phyloP scores from a whole-genome alignment of 64 coral and sea anemone genomes.

The Cladopsammia gracilis region DNA sequence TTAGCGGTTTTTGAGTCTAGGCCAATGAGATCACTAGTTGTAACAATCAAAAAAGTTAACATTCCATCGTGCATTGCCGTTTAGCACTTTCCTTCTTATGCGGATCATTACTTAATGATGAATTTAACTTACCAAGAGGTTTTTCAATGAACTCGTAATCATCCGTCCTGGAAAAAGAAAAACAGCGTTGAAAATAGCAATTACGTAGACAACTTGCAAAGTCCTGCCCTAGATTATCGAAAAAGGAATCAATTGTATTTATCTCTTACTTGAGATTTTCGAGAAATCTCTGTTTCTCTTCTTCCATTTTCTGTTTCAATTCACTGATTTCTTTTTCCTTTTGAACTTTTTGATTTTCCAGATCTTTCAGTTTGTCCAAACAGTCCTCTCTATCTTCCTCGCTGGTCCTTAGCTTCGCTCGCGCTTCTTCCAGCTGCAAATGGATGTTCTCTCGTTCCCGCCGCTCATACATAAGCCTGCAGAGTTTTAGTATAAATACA shows the following conservation, averaged over 20 bases:
- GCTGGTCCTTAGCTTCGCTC: constrained; percentile 53
- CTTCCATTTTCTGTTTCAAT: constrained; percentile 52
- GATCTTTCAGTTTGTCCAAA: constrained; percentile 12
- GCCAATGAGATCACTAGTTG: no score
- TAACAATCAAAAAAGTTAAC: no score
- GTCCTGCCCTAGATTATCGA: background rate
- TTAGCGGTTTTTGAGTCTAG: no score
- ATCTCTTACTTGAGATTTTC: constrained; percentile 67
- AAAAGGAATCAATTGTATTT: background rate
- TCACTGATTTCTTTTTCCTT: constrained; percentile 64
- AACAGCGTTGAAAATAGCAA: background rate
- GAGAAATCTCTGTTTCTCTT: constrained; percentile 54
- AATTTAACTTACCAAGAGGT: constrained; percentile 58
- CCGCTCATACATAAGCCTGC: constrained; percentile 37
- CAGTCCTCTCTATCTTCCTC: constrained; percentile 64
- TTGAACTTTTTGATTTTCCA: constrained; percentile 46
- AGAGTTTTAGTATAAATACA: background rate
- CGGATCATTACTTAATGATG: no score
- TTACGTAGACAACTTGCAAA: background rate
- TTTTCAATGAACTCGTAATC: constrained; percentile 64
- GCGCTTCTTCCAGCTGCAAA: constrained; percentile 61
- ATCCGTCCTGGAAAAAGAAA: constrained; percentile 30
- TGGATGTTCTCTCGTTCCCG: constrained; percentile 56
- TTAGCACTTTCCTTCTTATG: no score
- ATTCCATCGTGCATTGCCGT: no score